These are phyloP conservation scores for Drosophila busckii DNA, from an alignment of 1,140 invertebrate genomes.

Conservation along the genomic window DNA sequence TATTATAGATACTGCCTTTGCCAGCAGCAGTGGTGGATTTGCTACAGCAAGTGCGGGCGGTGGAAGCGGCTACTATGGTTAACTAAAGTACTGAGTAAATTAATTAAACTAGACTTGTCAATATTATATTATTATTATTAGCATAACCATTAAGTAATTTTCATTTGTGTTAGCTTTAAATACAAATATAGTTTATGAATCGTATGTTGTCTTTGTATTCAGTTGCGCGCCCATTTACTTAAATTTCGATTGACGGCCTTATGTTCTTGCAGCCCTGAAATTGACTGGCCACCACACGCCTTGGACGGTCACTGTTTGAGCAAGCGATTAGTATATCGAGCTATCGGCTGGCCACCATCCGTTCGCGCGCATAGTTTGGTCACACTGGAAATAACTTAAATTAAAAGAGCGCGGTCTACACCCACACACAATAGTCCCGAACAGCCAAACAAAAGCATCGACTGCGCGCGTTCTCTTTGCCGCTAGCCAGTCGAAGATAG, in stretches of 20 bases:
- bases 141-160: slow-evolving; percentile 34
- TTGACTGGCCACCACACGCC: no score
- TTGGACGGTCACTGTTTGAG: no score
- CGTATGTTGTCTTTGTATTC: no score
- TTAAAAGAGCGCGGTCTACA: slow-evolving; percentile 6
- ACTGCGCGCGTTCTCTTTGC: slow-evolving; percentile 12
- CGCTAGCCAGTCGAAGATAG: slow-evolving; percentile 20
- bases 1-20: slow-evolving; percentile 64
- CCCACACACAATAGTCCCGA: slow-evolving; percentile 21
- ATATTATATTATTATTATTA: no score
- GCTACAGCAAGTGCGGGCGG: slow-evolving; percentile 52
- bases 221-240: no score
- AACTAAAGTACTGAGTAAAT: slow-evolving; percentile 15
- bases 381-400: no score
- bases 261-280: no score
- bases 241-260: no score
- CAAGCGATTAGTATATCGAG: no score
- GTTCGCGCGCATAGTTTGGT: no score
- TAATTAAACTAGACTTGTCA: slow-evolving; percentile 17
- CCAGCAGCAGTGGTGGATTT: slow-evolving; percentile 68
- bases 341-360: no score
- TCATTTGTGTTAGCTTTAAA: slow-evolving; percentile 17
- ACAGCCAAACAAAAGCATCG: slow-evolving; percentile 54
- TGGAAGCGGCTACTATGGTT: slow-evolving; percentile 53
- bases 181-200: no score